Percentiles rank a stretch among this genome's conserved stretches.
These are phyloP conservation scores for Falco punctatus DNA, from an alignment of 2,113 vertebrate genomes.

Conservation along the genomic window DNA sequence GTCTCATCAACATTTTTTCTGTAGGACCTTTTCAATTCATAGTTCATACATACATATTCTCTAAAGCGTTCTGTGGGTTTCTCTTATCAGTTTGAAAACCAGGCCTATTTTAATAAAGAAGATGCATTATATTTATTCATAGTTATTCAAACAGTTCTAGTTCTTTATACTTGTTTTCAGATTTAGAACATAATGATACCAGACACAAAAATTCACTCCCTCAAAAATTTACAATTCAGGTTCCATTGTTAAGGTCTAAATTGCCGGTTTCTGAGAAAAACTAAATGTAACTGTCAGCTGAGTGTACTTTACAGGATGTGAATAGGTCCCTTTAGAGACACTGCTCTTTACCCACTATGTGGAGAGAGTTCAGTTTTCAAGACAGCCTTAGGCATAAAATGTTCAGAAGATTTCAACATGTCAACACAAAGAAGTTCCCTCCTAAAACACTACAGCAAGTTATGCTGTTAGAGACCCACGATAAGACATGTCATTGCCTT, in stretches of 20 bases:
- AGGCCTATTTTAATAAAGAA: background rate
- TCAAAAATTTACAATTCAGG: background rate
- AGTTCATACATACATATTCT: background rate
- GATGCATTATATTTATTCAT: background rate
- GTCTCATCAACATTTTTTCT: background rate
- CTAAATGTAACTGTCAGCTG: slow-evolving; percentile 19
- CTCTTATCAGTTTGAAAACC: background rate
- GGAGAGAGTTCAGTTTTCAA: slow-evolving; percentile 17
- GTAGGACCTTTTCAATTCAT: background rate
- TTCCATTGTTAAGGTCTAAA: background rate
- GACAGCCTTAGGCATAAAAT: slow-evolving; percentile 39
- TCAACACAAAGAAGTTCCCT: slow-evolving; percentile 43
- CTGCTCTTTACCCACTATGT: background rate
- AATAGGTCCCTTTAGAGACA: slow-evolving; percentile 34
- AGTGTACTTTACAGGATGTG: slow-evolving; percentile 14
- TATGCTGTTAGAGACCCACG: background rate
- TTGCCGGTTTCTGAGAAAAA: slow-evolving; percentile 17
- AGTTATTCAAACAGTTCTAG: background rate
- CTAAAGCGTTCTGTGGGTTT: background rate
- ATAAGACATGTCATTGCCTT: slow-evolving; percentile 19
- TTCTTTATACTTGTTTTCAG: background rate
- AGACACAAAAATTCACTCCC: background rate
- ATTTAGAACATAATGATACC: background rate
- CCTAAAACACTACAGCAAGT: slow-evolving; percentile 3
- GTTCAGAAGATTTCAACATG: slow-evolving; percentile 41